These are phyloP conservation scores for Minunthozetes semirufus DNA, from an alignment of 2,888 invertebrate genomes.

Conservation along the genomic window DNA sequence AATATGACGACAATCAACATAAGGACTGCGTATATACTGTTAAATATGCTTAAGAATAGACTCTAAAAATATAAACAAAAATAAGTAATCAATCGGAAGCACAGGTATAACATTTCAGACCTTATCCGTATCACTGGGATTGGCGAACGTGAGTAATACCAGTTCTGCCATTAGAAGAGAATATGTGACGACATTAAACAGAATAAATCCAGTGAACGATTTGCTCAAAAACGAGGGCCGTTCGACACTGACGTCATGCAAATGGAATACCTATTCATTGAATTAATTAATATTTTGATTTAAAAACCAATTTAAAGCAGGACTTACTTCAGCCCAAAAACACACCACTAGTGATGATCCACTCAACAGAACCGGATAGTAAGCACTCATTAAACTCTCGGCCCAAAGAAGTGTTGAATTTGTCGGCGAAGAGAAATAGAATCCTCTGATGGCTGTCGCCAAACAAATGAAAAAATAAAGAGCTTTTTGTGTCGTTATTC, in stretches of 20 bases:
- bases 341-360: slow-evolving; percentile 84
- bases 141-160: slow-evolving; percentile 41
- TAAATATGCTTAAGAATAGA: slow-evolving; percentile 78
- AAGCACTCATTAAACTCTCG: slow-evolving; percentile 74
- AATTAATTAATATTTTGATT: background rate
- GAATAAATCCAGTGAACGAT: slow-evolving; percentile 79
- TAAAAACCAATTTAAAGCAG: background rate
- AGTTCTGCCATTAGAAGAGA: slow-evolving; percentile 69
- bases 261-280: slow-evolving; percentile 67
- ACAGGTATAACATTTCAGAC: background rate
- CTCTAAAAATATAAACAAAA: slow-evolving; percentile 47
- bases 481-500: slow-evolving; percentile 80
- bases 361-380: slow-evolving; percentile 79
- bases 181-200: slow-evolving; percentile 81
- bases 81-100: background rate
- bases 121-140: slow-evolving; percentile 40
- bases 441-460: slow-evolving; percentile 74
- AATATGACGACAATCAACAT: slow-evolving; percentile 82
- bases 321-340: slow-evolving; percentile 84
- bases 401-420: slow-evolving; percentile 66
- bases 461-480: slow-evolving; percentile 79
- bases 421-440: slow-evolving; percentile 82
- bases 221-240: slow-evolving; percentile 82
- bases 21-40: slow-evolving; percentile 83
- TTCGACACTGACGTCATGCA: slow-evolving; percentile 78